Evolutionary conservation across 2,888 invertebrate genomes (phyloP), one percentile per base, ranked within the genome.

Genomic region (Chloromyia formosa): DNA sequence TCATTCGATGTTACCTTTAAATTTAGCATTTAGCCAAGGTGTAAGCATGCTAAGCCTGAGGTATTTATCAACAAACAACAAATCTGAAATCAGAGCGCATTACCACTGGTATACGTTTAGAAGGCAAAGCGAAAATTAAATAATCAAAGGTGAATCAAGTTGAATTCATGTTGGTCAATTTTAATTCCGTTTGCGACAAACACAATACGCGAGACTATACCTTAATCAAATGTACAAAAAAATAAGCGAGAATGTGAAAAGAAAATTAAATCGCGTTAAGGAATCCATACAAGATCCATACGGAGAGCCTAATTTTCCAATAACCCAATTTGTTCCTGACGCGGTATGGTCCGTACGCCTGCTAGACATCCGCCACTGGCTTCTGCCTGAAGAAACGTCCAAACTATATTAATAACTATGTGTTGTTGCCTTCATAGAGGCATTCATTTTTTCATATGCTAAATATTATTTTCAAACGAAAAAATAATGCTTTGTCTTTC

Each of bases 201-300:
- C 27, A 40, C 27, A 18, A 40, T 14, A 40, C n/a, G n/a, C 40
- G 27, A 49, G 16, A 7, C 16, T 7, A n/a, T 49, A n/a, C 16
- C 49, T 35, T 35, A 35, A 35, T 35, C 49, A 49, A 12, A 49
- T 2, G 10, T 60, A 40, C 35, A 66, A 9, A 42, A 64, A 42
- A 18, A 54, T 16, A 54, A 58, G 10, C 40, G 60, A 73, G 61
- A 73, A 73, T 61, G 61, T 18, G 16, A 56, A 68, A 35, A 4
- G 27, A 72, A 62, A 74, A 66, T 64, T 76, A 76, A 76, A 76
- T 74, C 76, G 76, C 74, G 74, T 76, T 76, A 76, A 23, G 16
- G 76, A 76, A 76, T 18, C 76, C 76, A 10, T 71, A 74, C 4
- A 68, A 74, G 58, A 72, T 14, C 7, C 14, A 1, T 12, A 22